phyloP scores from a whole-genome alignment of 2,113 vertebrate species.

The Cephalophus harveyi region DNA sequence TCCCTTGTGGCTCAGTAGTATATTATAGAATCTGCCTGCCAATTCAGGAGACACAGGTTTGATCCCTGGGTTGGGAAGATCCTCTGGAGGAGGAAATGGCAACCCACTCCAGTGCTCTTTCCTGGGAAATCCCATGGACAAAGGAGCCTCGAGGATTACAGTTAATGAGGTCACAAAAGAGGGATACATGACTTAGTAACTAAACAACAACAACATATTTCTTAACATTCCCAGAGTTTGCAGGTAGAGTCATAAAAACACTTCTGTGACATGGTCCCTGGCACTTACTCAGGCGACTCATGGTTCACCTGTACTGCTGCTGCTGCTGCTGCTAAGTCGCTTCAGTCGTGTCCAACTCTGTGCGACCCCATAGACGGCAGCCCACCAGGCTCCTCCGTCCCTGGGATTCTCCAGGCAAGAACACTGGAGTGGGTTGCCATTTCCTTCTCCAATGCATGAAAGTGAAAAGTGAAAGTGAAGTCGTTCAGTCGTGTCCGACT shows the following conservation, averaged over 20 bases:
- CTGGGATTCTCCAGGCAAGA: no score
- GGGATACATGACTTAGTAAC: not conserved
- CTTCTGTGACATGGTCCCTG: not conserved
- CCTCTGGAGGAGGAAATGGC: not conserved
- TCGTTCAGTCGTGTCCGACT: no score
- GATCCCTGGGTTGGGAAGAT: not conserved
- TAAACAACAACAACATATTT: not conserved
- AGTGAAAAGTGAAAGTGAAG: no score
- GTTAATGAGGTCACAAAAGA: not conserved
- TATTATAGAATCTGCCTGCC: not conserved
- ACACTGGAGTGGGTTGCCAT: no score
- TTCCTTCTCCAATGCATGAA: no score
- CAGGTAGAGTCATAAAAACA: not conserved
- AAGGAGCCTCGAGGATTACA: not conserved
- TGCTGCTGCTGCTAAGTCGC: no score
- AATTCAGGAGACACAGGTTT: not conserved
- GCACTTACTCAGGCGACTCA: fast-evolving
- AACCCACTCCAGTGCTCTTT: not conserved
- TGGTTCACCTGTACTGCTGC: not conserved
- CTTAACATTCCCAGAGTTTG: not conserved
- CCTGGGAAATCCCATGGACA: not conserved
- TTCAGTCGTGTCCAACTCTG: no score
- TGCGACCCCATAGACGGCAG: no score
- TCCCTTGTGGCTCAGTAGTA: not conserved
- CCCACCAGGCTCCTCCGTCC: no score